Evolutionary conservation across 2,888 invertebrate genomes (phyloP).

Genomic region (Corbicula japonica): DNA sequence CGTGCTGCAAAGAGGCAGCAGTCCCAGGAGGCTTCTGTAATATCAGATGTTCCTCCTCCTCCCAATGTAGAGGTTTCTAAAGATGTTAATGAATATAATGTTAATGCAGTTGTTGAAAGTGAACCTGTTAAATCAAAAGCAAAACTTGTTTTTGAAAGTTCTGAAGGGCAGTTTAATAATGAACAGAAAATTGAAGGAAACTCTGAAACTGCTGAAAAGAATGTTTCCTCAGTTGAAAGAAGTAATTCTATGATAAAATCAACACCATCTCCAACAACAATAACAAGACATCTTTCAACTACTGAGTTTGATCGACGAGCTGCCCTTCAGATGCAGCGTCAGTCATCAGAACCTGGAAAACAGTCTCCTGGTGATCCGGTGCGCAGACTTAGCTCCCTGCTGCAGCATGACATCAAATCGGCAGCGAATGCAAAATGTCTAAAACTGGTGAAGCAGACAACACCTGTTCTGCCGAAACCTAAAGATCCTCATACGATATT

Average conservation of each 20-base stretch:
- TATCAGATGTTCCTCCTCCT: conserved; percentile 9
- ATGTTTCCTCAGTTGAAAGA: conserved; percentile 37
- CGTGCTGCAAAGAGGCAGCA: conserved; percentile 65
- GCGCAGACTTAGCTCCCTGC: conserved; percentile 71
- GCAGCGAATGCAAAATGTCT: conserved; percentile 74
- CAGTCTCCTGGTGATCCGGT: conserved; percentile 50
- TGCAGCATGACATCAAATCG: conserved; percentile 79
- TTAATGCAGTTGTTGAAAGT: conserved; percentile 16
- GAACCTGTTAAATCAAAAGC: conserved; percentile 29
- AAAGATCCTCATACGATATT: conserved; percentile 77
- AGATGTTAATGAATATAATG: conserved; percentile 26
- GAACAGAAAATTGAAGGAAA: conserved; percentile 22
- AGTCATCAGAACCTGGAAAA: conserved; percentile 52
- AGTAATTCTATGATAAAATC: conserved; percentile 35
- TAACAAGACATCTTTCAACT: conserved; percentile 62
- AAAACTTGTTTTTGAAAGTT: conserved; percentile 48
- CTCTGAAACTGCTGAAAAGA: conserved; percentile 4
- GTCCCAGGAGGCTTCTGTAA: conserved; percentile 55
- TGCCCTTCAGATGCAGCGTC: conserved; percentile 47
- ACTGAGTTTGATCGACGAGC: conserved; percentile 43
- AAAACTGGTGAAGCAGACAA: conserved; percentile 72
- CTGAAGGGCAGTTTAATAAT: conserved; percentile 32
- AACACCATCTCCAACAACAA: conserved; percentile 29
- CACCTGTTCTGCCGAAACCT: conserved; percentile 71
- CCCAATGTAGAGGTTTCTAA: conserved; percentile 2